Evolutionary conservation across 2,888 invertebrate species (phyloP).

Genomic region (Tetranychus piercei): DNA sequence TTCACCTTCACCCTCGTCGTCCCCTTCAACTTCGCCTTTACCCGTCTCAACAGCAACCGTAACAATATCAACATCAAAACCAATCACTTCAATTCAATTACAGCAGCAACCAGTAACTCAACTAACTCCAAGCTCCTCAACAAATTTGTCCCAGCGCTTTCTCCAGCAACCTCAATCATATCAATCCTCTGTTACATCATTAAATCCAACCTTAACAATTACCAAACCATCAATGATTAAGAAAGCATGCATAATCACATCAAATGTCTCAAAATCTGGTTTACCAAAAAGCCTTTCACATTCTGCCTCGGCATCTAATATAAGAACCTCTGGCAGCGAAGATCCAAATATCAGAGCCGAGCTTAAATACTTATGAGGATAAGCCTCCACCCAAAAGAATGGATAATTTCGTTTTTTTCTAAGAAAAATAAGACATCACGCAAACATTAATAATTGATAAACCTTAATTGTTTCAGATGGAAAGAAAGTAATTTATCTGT

Average conservation of each 20-base stretch:
- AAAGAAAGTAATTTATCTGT: too few species aligned
- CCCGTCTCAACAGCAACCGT: not conserved
- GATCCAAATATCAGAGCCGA: not conserved
- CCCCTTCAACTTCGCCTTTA: conserved; percentile 1
- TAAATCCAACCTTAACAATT: not conserved
- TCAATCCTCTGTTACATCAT: not conserved
- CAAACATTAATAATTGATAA: too few species aligned
- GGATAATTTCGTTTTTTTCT: too few species aligned
- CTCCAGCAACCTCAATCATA: not conserved
- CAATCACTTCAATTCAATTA: not conserved
- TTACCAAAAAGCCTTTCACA: not conserved
- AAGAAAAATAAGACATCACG: too few species aligned
- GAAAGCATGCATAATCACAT: not conserved
- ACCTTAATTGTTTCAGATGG: too few species aligned
- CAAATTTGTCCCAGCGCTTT: not conserved
- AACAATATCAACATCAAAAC: not conserved
- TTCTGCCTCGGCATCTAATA: not conserved
- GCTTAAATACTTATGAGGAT: not conserved
- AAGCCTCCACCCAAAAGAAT: too few species aligned
- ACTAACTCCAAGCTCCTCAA: not conserved
- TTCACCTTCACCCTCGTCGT: not conserved
- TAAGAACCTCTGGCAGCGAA: not conserved
- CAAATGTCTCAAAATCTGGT: not conserved
- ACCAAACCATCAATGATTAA: not conserved
- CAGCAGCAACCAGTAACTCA: not conserved